These are phyloP conservation scores for Cheilosia pagana DNA, from an alignment of 2,888 invertebrate species.

Conservation along the genomic window DNA sequence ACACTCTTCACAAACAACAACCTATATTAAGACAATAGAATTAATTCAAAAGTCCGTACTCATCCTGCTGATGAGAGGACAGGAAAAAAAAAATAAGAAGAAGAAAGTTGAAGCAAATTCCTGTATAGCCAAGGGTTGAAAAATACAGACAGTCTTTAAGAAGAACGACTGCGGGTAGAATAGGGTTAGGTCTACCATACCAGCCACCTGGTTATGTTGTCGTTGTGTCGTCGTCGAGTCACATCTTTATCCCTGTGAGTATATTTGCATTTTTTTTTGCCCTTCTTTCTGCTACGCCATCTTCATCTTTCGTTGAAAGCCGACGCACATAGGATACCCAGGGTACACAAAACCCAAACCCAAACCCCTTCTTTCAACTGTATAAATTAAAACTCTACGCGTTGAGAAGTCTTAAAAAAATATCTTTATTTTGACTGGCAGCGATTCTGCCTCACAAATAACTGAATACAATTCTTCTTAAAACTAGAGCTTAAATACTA, in stretches of 20 bases:
- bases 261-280: slow-evolving; percentile 67
- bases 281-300: slow-evolving; percentile 28
- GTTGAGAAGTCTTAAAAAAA: too few species aligned
- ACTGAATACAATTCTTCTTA: too few species aligned
- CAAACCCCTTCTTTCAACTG: not conserved
- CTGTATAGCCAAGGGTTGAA: slow-evolving; percentile 67
- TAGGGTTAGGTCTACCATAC: slow-evolving; percentile 69
- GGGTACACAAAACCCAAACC: slow-evolving; percentile 24
- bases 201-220: slow-evolving; percentile 74
- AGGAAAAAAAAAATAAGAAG: slow-evolving; percentile 13
- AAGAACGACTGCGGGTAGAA: slow-evolving; percentile 45
- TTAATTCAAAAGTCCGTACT: slow-evolving; percentile 73
- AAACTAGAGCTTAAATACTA: too few species aligned
- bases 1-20: slow-evolving; percentile 74
- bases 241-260: slow-evolving; percentile 72
- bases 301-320: slow-evolving; percentile 64
- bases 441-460: too few species aligned
- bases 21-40: slow-evolving; percentile 75
- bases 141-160: slow-evolving; percentile 68
- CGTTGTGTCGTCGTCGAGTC: slow-evolving; percentile 65
- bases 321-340: slow-evolving; percentile 51
- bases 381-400: too few species aligned
- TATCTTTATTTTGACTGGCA: too few species aligned
- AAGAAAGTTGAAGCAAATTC: slow-evolving; percentile 51
- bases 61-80: slow-evolving; percentile 51